These are phyloP conservation scores for Plestiodon gilberti DNA, from an alignment of 2,113 vertebrate species.

Conservation along the genomic window DNA sequence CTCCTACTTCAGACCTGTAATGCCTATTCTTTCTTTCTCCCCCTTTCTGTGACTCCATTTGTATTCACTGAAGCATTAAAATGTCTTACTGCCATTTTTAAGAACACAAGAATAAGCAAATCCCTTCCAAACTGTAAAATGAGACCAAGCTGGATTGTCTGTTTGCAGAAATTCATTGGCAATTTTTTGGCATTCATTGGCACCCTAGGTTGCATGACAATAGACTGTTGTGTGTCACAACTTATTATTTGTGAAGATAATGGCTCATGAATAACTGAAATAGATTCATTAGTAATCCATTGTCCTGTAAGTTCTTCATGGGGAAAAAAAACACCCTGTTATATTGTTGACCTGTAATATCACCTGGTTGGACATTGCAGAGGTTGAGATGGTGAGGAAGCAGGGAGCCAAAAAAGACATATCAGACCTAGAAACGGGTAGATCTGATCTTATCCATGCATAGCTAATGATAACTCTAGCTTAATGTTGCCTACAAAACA, in stretches of 20 bases:
- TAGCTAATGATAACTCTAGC: background rate
- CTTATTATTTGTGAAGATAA: background rate
- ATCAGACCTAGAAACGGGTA: background rate
- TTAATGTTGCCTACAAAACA: background rate
- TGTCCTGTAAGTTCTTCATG: slow-evolving; percentile 47
- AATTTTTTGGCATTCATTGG: slow-evolving; percentile 30
- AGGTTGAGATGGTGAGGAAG: slow-evolving; percentile 19
- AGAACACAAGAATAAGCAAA: background rate
- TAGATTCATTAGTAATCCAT: slow-evolving; percentile 30
- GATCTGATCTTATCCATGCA: background rate
- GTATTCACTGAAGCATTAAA: background rate
- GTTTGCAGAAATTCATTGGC: slow-evolving; percentile 23
- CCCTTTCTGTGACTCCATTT: background rate
- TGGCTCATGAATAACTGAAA: slow-evolving; percentile 37
- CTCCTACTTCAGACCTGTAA: background rate
- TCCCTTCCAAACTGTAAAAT: background rate
- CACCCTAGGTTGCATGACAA: slow-evolving; percentile 50
- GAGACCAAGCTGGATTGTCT: background rate
- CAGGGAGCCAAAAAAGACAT: background rate
- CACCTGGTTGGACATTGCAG: slow-evolving; percentile 58
- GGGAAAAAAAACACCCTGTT: slow-evolving; percentile 9
- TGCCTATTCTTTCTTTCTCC: background rate
- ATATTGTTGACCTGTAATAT: slow-evolving; percentile 63
- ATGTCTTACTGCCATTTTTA: background rate
- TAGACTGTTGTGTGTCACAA: slow-evolving; percentile 18